phyloP scores from a whole-genome alignment of 2,888 invertebrate genomes.

The Piscicola geometra region DNA sequence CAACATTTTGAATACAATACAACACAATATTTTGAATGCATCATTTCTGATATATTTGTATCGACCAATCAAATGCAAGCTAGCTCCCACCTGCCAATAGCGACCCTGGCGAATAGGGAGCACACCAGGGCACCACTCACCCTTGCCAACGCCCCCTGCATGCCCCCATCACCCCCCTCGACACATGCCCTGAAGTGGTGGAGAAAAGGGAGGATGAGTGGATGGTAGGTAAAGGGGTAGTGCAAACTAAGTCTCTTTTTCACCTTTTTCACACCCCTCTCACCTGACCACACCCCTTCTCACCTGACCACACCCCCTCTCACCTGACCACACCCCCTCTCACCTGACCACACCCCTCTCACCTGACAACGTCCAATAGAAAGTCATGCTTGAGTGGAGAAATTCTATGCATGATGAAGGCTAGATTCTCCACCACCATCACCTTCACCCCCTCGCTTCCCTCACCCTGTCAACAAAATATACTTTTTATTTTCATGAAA shows the following conservation, averaged over 20 bases:
- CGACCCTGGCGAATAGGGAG: not conserved
- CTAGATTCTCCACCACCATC: not conserved
- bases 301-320: too few relatives aligned
- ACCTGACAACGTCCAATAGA: not conserved
- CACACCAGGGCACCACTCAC: not conserved
- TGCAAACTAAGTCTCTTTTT: too few relatives aligned
- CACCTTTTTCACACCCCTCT: too few relatives aligned
- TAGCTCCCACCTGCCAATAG: not conserved
- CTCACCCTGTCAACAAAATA: too few relatives aligned
- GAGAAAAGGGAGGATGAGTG: too few relatives aligned
- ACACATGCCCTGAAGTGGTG: slow-evolving; percentile 10
- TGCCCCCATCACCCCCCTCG: not conserved
- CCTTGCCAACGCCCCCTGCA: not conserved
- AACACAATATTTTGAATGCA: not conserved
- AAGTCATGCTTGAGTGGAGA: not conserved
- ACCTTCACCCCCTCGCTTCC: not conserved
- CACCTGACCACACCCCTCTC: not conserved
- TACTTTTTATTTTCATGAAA: too few relatives aligned
- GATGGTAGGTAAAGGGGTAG: too few relatives aligned
- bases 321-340: not conserved
- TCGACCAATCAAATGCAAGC: not conserved
- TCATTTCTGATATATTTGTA: too few relatives aligned
- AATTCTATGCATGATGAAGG: not conserved
- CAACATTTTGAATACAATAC: not conserved
- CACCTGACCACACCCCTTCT: too few relatives aligned